Evolutionary conservation across 2,797 vertebrate genomes (phyloP), one percentile per base, ranked within the genome.

Genomic region (Discoglossus pictus): DNA sequence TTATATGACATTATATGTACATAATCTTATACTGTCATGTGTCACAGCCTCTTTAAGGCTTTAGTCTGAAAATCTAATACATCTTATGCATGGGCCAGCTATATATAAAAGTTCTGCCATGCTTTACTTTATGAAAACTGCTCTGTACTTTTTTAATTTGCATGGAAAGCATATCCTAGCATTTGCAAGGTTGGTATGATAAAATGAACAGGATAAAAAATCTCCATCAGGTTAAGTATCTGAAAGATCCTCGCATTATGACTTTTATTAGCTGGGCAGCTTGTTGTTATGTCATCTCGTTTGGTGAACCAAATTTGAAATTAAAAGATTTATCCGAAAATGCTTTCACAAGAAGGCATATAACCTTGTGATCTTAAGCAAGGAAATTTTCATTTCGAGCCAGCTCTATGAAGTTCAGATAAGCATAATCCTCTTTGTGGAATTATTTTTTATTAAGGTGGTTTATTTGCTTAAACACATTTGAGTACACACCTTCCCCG

Each of bases 301-400:
- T 78, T 76, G 68, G 52, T 78, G 63, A 79, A 76, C 68, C 46
- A 3, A 73, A 61, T 75, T 76, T 75, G 82, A 79, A 82, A 80
- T 78, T 78, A 83, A 75, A 76, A 43, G 39, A 72, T 76, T 72
- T 83, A 65, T 64, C 74, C 55, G 61, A 75, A 75, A 84, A 74
- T 72, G 40, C 71, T 77, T 69, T 73, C 66, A 73, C 64, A 63
- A 76, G 53, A 60, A 77, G 74, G 35, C 63, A 36, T 72, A 31
- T 79, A 62, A 44, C 39, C 73, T 80, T 73, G 35, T 61, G 60
- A 40, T 78, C 2, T 42, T n/a, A 48, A 46, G 39, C 62, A 42
- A 39, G 75, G 15, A 72, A 75, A 50, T 65, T 73, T 13, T 20
- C 42, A 74, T 76, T 67, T 67, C 8, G 50, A 68, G 76, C 73